phyloP scores from a whole-genome alignment of 2,888 invertebrate genomes.

The Pyrrhia umbra region DNA sequence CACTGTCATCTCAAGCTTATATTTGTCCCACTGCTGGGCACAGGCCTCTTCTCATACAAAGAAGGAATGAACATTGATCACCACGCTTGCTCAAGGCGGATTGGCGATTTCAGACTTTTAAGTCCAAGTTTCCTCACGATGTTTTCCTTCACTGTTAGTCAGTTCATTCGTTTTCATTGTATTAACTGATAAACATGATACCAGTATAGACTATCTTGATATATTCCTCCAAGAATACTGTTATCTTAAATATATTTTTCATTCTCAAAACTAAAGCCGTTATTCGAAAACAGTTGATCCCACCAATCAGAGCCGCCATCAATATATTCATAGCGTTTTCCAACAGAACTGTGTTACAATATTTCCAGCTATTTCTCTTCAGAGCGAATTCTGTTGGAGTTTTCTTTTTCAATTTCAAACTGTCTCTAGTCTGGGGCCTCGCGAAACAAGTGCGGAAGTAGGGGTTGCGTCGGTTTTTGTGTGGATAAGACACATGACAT shows the following conservation, averaged over 20 bases:
- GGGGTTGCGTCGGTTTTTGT: conserved; percentile 58
- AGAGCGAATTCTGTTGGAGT: conserved; percentile 64
- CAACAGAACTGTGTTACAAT: conserved; percentile 65
- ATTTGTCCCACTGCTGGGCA: too few relatives aligned
- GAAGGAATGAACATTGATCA: too few relatives aligned
- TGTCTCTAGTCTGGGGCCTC: conserved; percentile 73
- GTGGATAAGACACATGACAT: conserved; percentile 70
- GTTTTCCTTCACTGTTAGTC: too few relatives aligned
- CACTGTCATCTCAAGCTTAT: too few relatives aligned
- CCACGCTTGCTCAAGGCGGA: too few relatives aligned
- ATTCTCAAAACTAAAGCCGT: not conserved
- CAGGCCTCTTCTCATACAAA: too few relatives aligned
- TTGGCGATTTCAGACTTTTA: too few relatives aligned
- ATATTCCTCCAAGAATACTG: not conserved
- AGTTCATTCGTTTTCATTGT: too few relatives aligned
- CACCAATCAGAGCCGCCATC: conserved; percentile 56
- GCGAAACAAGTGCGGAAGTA: conserved; percentile 81
- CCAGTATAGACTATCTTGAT: not conserved
- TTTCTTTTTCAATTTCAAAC: conserved; percentile 85
- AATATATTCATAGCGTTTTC: conserved; percentile 74
- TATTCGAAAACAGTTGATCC: conserved; percentile 42
- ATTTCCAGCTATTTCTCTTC: conserved; percentile 68
- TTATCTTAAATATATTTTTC: not conserved
- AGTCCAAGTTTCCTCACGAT: too few relatives aligned
- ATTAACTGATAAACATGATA: too few relatives aligned